Base-by-base conservation (phyloP, 1,140 invertebrate genomes). In the Chironomus tepperi region DNA sequence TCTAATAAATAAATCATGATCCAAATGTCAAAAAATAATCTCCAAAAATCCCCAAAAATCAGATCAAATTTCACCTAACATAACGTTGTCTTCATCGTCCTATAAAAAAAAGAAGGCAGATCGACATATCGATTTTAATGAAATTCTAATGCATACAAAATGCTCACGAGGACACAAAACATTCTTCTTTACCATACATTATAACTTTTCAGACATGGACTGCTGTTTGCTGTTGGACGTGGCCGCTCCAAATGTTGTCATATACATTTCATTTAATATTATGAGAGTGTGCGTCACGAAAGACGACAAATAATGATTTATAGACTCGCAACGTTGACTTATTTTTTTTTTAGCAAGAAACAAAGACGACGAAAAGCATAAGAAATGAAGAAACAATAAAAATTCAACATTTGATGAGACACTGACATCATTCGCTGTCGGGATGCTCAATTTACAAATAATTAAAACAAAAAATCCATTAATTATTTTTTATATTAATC, bases 291-390 rank as follows among this genome's bases (percentile, higher is more conserved):
- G 65, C 65, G 65, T 70, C 65, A 57, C 16, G 19, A 18, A 18
- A 21, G 19, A 70, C 65, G 65, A 70, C 65, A 70, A 70, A 70
- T 70, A 70, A 70, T 70, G 65, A 70, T 70, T 70, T 70, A 70
- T 70, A 70, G 65, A 70, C 65, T 70, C 10, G 16, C n/a, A 15
- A 21, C 19, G 47, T 57, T n/a, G 47, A 57, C 24, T 34, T 34
- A 2, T 34, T 34, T 34, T 34, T 1, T 34, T n/a, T n/a, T n/a
- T n/a, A n/a, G n/a, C n/a, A n/a, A n/a, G n/a, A 5, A 34, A 34
- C 24, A 34, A 34, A 34, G 24, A 15, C 47, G 47, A 57, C 12
- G 47, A 12, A n/a, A 57, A 57, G 10, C 47, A 57, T 3, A 57
- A 57, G 47, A 57, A 34, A 34, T 34, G 24, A 34, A 34, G 12